Base-by-base conservation (phyloP, 2,113 vertebrate genomes). In the Lepus timidus region DNA sequence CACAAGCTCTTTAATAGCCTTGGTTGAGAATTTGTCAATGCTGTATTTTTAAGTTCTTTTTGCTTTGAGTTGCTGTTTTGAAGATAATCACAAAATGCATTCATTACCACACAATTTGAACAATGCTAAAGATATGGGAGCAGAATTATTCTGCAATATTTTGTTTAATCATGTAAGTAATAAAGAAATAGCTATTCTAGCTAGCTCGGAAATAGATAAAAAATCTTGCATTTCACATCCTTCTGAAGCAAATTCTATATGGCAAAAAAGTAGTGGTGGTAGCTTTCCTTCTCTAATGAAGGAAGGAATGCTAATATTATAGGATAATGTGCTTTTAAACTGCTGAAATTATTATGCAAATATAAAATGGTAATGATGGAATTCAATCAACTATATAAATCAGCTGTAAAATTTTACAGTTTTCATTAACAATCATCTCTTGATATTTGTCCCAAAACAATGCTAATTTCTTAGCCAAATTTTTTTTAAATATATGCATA, bases 1-100 rank as follows among this genome's bases (percentile, higher is more conserved):
- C 12, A 55, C 5, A 62, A 20, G 58, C 25, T 75, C 95, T 61
- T 89, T 86, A 82, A 74, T 25, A 73, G 2, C n/a, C 3, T 2
- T 64, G 19, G 11, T 51, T 85, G 27, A 79, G 20, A 74, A 79
- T 70, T 88, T 91, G 23, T 29, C 92, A 95, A 94, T 68, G n/a
- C 8, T 33, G 0, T 76, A 9, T 81, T 92, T 86, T 71, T 67
- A 39, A 73, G 3, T 58, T 74, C 25, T 1, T 62, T 90, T 82
- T 62, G 4, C 8, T 85, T 81, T 93, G 22, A 64, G 12, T 61
- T 76, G 36, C 20, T 78, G 31, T 82, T 96, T 93, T 49, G 85
- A 83, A 91, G 9, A 76, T 75, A 91, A 90, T 65, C 12, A 22
- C 22, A 67, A 76, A 96, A 31, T 61, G 19, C 1, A 75, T 67